These are phyloP conservation scores for Carterocephalus palaemon DNA, from an alignment of 2,888 invertebrate genomes.

Conservation along the genomic window DNA sequence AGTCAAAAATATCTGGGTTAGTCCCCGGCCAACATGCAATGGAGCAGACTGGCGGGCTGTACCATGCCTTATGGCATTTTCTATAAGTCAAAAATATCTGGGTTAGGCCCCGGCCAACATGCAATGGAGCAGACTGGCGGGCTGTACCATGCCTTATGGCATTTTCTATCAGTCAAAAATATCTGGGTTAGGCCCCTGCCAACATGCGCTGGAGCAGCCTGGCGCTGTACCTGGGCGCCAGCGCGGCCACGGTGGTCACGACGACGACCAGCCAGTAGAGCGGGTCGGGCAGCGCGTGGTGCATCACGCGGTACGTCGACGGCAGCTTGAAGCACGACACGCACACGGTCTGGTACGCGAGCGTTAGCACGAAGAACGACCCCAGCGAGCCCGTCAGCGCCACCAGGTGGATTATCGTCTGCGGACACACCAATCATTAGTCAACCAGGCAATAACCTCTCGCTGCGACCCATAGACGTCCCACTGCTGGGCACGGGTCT, in stretches of 20 bases:
- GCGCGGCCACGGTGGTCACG: conserved; percentile 86
- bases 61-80: too few relatives aligned
- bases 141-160: too few relatives aligned
- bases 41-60: too few relatives aligned
- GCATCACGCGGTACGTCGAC: conserved; percentile 93
- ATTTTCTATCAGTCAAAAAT: too few relatives aligned
- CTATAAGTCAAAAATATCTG: too few relatives aligned
- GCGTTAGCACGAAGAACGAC: conserved; percentile 89
- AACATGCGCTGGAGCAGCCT: not conserved
- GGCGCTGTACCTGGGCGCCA: conserved; percentile 86
- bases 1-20: too few relatives aligned
- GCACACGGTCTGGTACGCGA: conserved; percentile 90
- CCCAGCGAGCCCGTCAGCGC: conserved; percentile 88
- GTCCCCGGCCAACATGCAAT: too few relatives aligned
- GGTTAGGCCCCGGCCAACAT: too few relatives aligned
- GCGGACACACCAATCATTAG: conserved; percentile 28
- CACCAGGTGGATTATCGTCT: conserved; percentile 91
- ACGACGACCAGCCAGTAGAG: conserved; percentile 90
- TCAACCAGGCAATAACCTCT: too few relatives aligned
- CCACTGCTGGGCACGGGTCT: too few relatives aligned
- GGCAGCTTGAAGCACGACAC: conserved; percentile 89
- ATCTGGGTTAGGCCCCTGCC: too few relatives aligned
- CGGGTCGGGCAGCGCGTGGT: conserved; percentile 84
- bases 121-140: not conserved
- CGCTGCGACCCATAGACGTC: too few relatives aligned